Evolutionary conservation across 2,888 invertebrate genomes (phyloP).

Genomic region (Perizoma flavofasciatum): DNA sequence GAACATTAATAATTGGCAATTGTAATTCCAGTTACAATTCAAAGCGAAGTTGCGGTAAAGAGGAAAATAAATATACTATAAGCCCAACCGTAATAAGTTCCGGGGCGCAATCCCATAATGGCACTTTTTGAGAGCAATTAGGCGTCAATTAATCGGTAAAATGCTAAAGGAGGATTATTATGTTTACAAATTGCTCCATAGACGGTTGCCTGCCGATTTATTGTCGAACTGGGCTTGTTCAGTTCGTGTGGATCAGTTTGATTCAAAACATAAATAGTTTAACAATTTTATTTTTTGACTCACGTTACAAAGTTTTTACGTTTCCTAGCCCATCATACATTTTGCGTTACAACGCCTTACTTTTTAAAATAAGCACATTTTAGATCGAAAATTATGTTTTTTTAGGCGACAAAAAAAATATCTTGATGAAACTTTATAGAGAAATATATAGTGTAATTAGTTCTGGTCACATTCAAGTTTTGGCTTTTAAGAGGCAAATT

Average conservation of each 20-base stretch:
- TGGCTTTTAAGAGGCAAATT: too few relatives aligned
- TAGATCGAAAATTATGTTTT: too few relatives aligned
- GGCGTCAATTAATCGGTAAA: slow-evolving; percentile 48
- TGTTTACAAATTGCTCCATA: slow-evolving; percentile 52
- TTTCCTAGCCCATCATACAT: too few relatives aligned
- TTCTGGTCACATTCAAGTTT: too few relatives aligned
- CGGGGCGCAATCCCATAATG: slow-evolving; percentile 42
- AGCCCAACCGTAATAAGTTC: slow-evolving; percentile 17
- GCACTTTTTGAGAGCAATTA: slow-evolving; percentile 48
- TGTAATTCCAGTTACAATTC: background rate
- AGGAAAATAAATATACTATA: slow-evolving; percentile 10
- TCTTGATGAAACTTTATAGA: too few relatives aligned
- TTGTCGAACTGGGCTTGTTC: slow-evolving; percentile 39
- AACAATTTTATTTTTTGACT: too few relatives aligned
- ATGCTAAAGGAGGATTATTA: slow-evolving; percentile 50
- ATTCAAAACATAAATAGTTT: background rate
- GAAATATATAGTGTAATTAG: too few relatives aligned
- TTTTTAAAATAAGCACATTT: too few relatives aligned
- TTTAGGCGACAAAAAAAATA: too few relatives aligned
- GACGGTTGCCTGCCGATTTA: slow-evolving; percentile 44
- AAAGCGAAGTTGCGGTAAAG: slow-evolving; percentile 8
- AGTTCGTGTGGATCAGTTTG: slow-evolving; percentile 27
- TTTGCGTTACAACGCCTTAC: too few relatives aligned
- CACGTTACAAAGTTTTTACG: too few relatives aligned
- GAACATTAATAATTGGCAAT: too few relatives aligned